Base-by-base conservation (phyloP, 2,113 vertebrate genomes). In the Nettapus auritus region DNA sequence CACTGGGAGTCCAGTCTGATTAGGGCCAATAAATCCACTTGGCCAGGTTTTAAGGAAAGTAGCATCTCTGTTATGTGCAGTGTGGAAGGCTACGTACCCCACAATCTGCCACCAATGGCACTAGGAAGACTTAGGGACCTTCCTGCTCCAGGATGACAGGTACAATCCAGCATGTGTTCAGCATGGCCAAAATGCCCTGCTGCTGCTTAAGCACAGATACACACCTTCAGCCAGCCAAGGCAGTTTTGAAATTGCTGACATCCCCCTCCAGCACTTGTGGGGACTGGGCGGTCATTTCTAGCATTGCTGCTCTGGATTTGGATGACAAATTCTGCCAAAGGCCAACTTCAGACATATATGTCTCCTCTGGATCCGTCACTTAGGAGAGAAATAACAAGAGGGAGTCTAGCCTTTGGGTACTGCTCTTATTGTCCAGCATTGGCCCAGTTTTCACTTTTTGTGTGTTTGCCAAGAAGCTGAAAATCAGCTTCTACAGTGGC, bases 51-150 rank as follows among this genome's bases (percentile, higher is more conserved):
- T 75, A 68, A 91, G 63, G 82, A 36, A 82, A 92, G 48, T 1
- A 6, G 19, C 38, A 46, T 52, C 57, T 85, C 59, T 28, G 2
- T 53, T 48, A 33, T 1, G 6, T 62, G 84, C 69, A 34, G 25
- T 1, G 0, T 38, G 17, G 25, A 88, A 79, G 9, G 29, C 3
- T 9, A n/a, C n/a, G n/a, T n/a, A 50, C 12, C 33, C 14, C 16
- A 9, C 18, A 64, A 44, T 7, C 12, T 85, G 25, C 19, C 53
- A 79, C 57, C 57, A 86, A 6, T 3, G 25, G 46, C 8, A 16
- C 34, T 74, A 74, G 16, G 62, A 88, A 36, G 17, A 63, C 53
- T 80, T 86, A 0, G n/a, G 52, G 56, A 23, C 48, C 1, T 67
- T n/a, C 36, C n/a, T 67, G 25, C 34, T 64, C 42, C 36, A 40